These are phyloP conservation scores for Eupithecia exiguata DNA, from an alignment of 2,888 invertebrate genomes.

Conservation along the genomic window DNA sequence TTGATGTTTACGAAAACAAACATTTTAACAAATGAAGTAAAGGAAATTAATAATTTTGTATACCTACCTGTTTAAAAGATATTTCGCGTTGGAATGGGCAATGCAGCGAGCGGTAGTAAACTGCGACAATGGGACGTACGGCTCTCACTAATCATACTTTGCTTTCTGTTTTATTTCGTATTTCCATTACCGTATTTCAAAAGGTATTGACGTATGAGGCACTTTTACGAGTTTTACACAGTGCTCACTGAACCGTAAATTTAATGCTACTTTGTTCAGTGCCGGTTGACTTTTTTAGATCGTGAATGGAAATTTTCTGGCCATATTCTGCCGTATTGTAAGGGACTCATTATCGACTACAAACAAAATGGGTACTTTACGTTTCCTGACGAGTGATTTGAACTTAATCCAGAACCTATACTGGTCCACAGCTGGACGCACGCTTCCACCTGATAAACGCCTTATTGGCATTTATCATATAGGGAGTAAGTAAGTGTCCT, in stretches of 20 bases:
- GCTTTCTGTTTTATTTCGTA: slow-evolving; percentile 84
- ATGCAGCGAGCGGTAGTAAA: slow-evolving; percentile 71
- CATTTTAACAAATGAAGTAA: not conserved
- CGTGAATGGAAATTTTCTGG: slow-evolving; percentile 21
- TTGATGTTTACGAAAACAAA: not conserved
- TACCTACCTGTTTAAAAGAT: slow-evolving; percentile 54
- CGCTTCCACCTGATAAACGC: no score
- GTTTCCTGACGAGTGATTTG: no score
- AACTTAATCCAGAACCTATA: no score
- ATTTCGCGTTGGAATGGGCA: slow-evolving; percentile 69
- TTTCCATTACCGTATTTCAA: slow-evolving; percentile 84
- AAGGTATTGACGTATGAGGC: slow-evolving; percentile 83
- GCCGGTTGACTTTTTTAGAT: slow-evolving; percentile 35
- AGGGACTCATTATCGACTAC: not conserved
- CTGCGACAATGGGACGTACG: slow-evolving; percentile 77
- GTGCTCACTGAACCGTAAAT: slow-evolving; percentile 69
- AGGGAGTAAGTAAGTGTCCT: no score
- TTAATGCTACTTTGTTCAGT: slow-evolving; percentile 69
- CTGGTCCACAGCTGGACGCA: no score
- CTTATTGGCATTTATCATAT: no score
- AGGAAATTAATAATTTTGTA: slow-evolving; percentile 5
- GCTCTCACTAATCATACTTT: slow-evolving; percentile 83
- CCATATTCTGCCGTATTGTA: not conserved
- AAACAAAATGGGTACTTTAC: not conserved
- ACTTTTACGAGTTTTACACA: slow-evolving; percentile 80